Percentiles rank a stretch among this genome's conserved stretches.
Evolutionary conservation across 2,113 vertebrate species (phyloP).

Genomic region (Dipodomys stephensi): DNA sequence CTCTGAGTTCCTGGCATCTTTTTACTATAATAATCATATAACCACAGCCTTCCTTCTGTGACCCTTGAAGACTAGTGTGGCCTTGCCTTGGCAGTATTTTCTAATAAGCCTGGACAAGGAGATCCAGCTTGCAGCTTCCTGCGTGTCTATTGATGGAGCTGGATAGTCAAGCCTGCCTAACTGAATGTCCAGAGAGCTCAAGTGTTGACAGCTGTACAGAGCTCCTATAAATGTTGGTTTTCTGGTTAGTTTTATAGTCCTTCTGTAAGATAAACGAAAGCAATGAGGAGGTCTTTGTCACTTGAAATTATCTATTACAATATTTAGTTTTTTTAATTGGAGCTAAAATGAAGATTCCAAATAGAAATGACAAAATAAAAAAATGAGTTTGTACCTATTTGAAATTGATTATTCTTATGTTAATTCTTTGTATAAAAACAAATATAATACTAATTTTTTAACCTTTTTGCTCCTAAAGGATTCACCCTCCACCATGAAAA

Average conservation of each 20-base stretch:
- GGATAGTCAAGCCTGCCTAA: neutral
- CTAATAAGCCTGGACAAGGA: neutral
- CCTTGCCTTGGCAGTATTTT: constrained; percentile 38
- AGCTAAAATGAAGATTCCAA: constrained; percentile 17
- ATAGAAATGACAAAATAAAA: constrained; percentile 13
- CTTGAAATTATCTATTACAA: constrained; percentile 32
- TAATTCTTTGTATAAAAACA: neutral
- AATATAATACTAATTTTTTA: neutral
- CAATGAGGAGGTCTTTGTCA: constrained; percentile 3
- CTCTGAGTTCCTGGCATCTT: constrained; percentile 76
- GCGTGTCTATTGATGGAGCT: neutral
- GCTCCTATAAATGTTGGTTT: neutral
- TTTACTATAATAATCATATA: constrained; percentile 66
- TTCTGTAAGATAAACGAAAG: neutral
- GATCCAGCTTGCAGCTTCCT: constrained; percentile 23
- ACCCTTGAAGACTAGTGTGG: constrained; percentile 47
- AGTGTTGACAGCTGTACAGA: neutral
- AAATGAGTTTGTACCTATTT: constrained; percentile 42
- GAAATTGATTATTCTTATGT: neutral
- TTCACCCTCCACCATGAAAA: neutral
- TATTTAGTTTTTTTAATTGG: constrained; percentile 38
- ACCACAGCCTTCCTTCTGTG: constrained; percentile 66
- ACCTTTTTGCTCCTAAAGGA: neutral
- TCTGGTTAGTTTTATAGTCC: constrained; percentile 11
- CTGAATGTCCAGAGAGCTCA: neutral